Evolutionary conservation across 1,140 invertebrate species (phyloP).

Genomic region (Megalonaias nervosa): DNA sequence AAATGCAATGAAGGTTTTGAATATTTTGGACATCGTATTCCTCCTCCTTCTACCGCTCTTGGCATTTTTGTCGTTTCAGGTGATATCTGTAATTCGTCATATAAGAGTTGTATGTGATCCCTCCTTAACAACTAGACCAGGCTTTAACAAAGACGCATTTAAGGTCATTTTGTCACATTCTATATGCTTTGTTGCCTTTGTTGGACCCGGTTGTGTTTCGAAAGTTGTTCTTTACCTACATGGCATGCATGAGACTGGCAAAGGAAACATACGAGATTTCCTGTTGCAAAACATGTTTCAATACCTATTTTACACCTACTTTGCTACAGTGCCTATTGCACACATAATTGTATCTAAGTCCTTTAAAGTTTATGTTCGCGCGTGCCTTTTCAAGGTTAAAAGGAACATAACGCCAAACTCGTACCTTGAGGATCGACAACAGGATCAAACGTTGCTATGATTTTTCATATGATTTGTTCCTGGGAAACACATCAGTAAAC

Average conservation of each 20-base stretch:
- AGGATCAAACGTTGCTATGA: conserved; percentile 31
- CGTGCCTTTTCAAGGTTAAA: conserved; percentile 26
- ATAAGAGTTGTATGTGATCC: conserved; percentile 17
- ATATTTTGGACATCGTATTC: conserved; percentile 49
- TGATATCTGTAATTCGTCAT: conserved; percentile 24
- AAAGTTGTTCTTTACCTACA: conserved; percentile 34
- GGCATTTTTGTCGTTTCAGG: conserved; percentile 43
- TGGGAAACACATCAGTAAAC: no score
- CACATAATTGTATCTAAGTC: conserved; percentile 40
- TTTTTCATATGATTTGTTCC: no score
- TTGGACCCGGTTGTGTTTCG: conserved; percentile 48
- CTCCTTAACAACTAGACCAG: conserved; percentile 16
- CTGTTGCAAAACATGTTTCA: conserved; percentile 49
- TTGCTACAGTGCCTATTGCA: conserved; percentile 44
- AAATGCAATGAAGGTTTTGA: conserved; percentile 47
- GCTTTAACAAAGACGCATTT: conserved; percentile 39
- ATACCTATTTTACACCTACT: conserved; percentile 51
- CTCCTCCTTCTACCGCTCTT: conserved; percentile 43
- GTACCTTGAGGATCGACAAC: conserved; percentile 9
- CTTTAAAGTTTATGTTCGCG: conserved; percentile 18
- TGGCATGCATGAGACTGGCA: conserved; percentile 10
- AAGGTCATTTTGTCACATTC: conserved; percentile 46
- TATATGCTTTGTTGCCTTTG: conserved; percentile 46
- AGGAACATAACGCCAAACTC: conserved; percentile 19
- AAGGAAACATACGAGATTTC: conserved; percentile 31